Conservation (phyloP, 1,140 invertebrate genomes). For the Anoplolepis gracilipes region DNA sequence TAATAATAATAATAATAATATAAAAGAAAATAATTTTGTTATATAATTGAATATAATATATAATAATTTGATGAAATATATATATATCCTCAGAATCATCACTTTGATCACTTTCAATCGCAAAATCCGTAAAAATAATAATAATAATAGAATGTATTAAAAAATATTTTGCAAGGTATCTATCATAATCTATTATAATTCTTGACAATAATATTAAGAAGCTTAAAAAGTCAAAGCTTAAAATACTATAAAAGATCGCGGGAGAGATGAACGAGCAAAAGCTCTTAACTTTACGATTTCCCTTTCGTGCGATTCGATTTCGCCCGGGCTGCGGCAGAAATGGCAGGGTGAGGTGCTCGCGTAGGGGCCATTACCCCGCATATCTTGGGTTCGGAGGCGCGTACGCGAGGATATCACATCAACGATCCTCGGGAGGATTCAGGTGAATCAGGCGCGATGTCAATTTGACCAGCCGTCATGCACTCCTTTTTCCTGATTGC, state of each 20-base stretch:
- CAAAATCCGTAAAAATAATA: background rate
- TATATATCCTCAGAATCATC: too few species aligned
- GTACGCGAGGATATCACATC: background rate
- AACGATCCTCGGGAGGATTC: conserved; percentile 10
- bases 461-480: conserved; percentile 17
- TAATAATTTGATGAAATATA: too few species aligned
- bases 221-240: background rate
- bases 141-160: background rate
- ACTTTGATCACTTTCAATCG: background rate
- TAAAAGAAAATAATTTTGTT: background rate
- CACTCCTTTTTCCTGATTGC: conserved; percentile 31
- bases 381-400: background rate
- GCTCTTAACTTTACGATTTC: background rate
- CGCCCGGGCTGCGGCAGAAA: background rate
- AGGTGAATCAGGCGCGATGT: conserved; percentile 23
- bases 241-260: background rate
- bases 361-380: conserved; percentile 4
- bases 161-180: background rate
- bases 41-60: too few species aligned
- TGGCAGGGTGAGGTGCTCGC: background rate
- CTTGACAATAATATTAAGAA: background rate
- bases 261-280: background rate
- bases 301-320: conserved; percentile 1
- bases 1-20: background rate
- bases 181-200: background rate